phyloP scores from a whole-genome alignment of 2,113 vertebrate species.

The Ailurus styani region DNA sequence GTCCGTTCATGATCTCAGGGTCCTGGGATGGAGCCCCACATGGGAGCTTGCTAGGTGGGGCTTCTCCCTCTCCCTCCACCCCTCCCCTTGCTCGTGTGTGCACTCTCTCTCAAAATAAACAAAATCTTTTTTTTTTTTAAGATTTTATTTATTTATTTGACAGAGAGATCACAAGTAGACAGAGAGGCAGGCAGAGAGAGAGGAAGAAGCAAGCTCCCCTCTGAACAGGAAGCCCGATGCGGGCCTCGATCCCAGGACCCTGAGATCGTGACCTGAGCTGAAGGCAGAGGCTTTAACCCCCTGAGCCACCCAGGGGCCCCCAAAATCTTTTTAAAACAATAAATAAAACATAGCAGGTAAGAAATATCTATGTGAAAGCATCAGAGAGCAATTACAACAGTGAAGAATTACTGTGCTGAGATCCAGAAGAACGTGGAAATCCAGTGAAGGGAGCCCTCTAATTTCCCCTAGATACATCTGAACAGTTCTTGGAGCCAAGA shows the following conservation, averaged over 20 bases:
- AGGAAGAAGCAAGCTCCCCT: no score
- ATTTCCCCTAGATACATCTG: background rate
- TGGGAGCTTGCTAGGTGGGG: background rate
- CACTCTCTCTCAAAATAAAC: background rate
- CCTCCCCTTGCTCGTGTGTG: background rate
- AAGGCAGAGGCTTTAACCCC: no score
- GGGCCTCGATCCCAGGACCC: no score
- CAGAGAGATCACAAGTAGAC: no score
- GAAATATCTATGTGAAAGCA: background rate
- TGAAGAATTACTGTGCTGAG: background rate
- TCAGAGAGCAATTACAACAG: background rate
- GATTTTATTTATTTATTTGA: no score
- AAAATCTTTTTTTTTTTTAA: no score
- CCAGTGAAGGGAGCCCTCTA: no score
- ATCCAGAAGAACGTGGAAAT: background rate
- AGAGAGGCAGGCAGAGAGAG: no score
- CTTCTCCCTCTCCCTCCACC: background rate
- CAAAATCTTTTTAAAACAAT: background rate
- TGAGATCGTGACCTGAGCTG: no score
- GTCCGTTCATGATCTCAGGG: background rate
- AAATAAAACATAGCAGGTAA: background rate
- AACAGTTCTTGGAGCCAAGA: background rate
- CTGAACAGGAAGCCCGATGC: no score
- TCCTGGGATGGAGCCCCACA: background rate
- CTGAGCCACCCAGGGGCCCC: no score